A percentile compares a stretch with the other conserved stretches of the same genome.
phyloP scores from a whole-genome alignment of 2,888 invertebrate genomes.

The Terebella lapidaria region DNA sequence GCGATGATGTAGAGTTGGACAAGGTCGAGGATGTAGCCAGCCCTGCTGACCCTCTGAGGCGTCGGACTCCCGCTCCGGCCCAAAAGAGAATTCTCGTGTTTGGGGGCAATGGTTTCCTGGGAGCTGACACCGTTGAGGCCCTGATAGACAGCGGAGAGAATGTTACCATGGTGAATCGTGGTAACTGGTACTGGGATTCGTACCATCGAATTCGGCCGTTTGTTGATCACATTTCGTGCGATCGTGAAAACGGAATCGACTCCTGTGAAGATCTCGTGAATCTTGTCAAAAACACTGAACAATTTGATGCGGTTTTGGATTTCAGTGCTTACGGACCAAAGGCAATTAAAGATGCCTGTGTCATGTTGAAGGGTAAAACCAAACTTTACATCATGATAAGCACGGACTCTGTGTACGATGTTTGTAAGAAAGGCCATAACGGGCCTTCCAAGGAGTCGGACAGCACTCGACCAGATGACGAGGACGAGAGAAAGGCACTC shows the following conservation, averaged over 20 bases:
- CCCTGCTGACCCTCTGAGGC: too few species aligned
- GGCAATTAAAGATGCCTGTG: conserved; percentile 45
- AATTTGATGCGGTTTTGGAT: conserved; percentile 54
- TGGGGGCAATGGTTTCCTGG: conserved; percentile 57
- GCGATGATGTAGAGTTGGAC: too few species aligned
- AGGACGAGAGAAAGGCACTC: conserved; percentile 34
- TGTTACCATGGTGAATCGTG: conserved; percentile 52
- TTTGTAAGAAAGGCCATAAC: conserved; percentile 41
- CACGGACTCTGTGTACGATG: conserved; percentile 56
- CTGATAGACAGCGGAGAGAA: conserved; percentile 37
- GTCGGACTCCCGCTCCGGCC: background rate
- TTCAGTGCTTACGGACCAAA: conserved; percentile 51
- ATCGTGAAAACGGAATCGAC: conserved; percentile 32
- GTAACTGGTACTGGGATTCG: conserved; percentile 56
- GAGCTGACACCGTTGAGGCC: conserved; percentile 47
- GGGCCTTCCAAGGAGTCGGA: conserved; percentile 45
- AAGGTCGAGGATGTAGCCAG: too few species aligned
- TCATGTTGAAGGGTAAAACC: conserved; percentile 41
- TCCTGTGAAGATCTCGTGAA: conserved; percentile 35
- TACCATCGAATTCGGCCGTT: conserved; percentile 29
- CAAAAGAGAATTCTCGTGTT: conserved; percentile 35
- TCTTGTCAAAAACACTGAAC: conserved; percentile 23
- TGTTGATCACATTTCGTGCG: conserved; percentile 47
- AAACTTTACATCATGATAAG: conserved; percentile 54
- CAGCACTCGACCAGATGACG: conserved; percentile 46